Evolutionary conservation across 37 sponge, comb jelly and placozoan species (phyloP), one percentile per base, ranked within the genome.

Genomic region (Mnemiopsis leidyi): DNA sequence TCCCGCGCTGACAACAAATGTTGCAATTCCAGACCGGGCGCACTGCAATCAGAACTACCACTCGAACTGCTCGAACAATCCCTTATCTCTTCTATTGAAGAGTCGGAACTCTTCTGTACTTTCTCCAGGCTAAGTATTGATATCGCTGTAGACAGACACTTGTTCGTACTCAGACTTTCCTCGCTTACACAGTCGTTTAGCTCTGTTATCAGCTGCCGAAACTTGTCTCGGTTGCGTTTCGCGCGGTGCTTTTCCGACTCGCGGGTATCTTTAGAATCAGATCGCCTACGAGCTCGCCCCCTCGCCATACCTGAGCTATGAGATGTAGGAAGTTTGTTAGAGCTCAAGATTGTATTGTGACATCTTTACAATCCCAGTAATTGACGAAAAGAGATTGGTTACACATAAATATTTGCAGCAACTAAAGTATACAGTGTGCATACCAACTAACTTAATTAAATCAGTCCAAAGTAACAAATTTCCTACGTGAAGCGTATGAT

Each of bases 221-320:
- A 77, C 32, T 77, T 77, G 79, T 77, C 79, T 32, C 79, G 26
- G 79, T 77, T 77, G 9, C 79, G 79, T 77, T 77, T 77, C 18
- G 79, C 79, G 1, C 79, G 32, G 18, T 77, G 33, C 33, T 77
- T 77, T 32, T 77, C 79, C 18, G 79, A 77, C 36, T 77, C 79
- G 20, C 79, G 34, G 9, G 32, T 32, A 3, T 26, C 79, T 34
- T 26, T 77, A 9, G 79, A 32, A 34, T 77, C 79, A 32, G 79
- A 13, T 20, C 32, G 26, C 79, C 33, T 77, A 1, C 79, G 79
- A 1, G 32, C 79, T 34, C 32, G 32, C 1, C 32, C 26, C 79
- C 79, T 28, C 33, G 79, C 35, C 79, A 77, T 77, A 32, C 79
- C 13, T 48, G 61, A 48, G 61, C 61, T 48, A n/a, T n/a, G n/a